Evolutionary conservation across 1,140 invertebrate species (phyloP).

Genomic region (Eupristina koningsbergeri): DNA sequence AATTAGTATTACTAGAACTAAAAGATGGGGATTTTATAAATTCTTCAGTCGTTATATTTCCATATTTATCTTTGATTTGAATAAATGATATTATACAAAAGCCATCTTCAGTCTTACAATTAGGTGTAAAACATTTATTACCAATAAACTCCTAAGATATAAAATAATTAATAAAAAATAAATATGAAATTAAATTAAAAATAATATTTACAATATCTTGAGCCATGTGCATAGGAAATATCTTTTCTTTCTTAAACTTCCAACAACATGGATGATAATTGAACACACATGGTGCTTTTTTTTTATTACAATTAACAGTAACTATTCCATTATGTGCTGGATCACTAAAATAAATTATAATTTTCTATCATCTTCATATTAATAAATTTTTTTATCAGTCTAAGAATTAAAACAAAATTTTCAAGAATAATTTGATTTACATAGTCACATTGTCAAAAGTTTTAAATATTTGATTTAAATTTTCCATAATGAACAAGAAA

Average conservation of each 20-base stretch:
- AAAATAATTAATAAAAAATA: conserved; percentile 31
- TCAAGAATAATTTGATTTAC: too few relatives aligned
- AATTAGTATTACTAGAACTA: not conserved
- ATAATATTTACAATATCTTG: conserved; percentile 54
- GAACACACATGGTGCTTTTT: conserved; percentile 53
- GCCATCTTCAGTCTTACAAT: conserved; percentile 52
- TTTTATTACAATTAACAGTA: conserved; percentile 58
- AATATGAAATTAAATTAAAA: not conserved
- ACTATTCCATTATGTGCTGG: conserved; percentile 63
- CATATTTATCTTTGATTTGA: conserved; percentile 53
- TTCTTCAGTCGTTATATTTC: conserved; percentile 25
- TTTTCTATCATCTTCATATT: too few relatives aligned
- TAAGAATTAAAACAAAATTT: too few relatives aligned
- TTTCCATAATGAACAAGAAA: too few relatives aligned
- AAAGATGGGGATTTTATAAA: not conserved
- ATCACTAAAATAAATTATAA: conserved; percentile 54
- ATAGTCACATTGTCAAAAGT: too few relatives aligned
- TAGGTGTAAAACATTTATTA: conserved; percentile 55
- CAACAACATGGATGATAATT: conserved; percentile 60
- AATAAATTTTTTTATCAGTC: too few relatives aligned
- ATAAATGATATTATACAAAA: conserved; percentile 54
- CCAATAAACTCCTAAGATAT: conserved; percentile 54
- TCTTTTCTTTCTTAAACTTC: conserved; percentile 56
- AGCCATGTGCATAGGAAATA: conserved; percentile 49
- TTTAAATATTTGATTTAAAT: too few relatives aligned